phyloP scores from a whole-genome alignment of 2,888 invertebrate species.

The Clusia tigrina region DNA sequence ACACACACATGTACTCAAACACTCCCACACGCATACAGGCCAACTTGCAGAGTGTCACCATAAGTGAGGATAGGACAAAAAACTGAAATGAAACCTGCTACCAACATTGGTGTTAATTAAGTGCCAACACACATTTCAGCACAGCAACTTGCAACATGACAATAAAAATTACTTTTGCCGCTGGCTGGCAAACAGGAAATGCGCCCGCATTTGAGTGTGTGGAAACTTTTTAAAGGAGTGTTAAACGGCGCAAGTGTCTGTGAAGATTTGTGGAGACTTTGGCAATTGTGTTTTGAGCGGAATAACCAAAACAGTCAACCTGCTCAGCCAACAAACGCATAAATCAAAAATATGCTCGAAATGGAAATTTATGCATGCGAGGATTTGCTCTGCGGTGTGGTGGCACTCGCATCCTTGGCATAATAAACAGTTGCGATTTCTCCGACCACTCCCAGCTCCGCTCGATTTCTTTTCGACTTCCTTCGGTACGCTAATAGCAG shows the following conservation, averaged over 20 bases:
- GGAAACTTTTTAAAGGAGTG: background rate
- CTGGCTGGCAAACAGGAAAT: background rate
- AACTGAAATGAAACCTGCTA: constrained; percentile 2
- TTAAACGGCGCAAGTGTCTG: background rate
- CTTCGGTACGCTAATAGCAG: background rate
- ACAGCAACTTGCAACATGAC: constrained; percentile 27
- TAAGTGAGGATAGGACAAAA: constrained; percentile 16
- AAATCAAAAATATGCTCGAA: background rate
- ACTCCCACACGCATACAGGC: background rate
- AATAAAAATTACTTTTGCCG: constrained; percentile 17
- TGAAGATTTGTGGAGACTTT: background rate
- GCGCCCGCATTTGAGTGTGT: background rate
- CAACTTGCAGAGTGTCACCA: constrained; percentile 6
- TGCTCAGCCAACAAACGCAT: background rate
- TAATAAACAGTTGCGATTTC: background rate
- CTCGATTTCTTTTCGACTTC: background rate
- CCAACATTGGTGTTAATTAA: constrained; percentile 34
- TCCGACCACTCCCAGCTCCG: background rate
- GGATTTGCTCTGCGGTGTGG: background rate
- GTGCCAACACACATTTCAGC: constrained; percentile 38
- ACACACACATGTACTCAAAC: constrained; percentile 12
- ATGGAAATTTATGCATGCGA: constrained; percentile 9
- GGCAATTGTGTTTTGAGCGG: background rate
- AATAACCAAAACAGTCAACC: background rate
- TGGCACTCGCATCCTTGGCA: background rate